Evolutionary conservation across 2,113 vertebrate species (phyloP), one percentile per base, ranked within the genome.

Genomic region (Pelusios castaneus): DNA sequence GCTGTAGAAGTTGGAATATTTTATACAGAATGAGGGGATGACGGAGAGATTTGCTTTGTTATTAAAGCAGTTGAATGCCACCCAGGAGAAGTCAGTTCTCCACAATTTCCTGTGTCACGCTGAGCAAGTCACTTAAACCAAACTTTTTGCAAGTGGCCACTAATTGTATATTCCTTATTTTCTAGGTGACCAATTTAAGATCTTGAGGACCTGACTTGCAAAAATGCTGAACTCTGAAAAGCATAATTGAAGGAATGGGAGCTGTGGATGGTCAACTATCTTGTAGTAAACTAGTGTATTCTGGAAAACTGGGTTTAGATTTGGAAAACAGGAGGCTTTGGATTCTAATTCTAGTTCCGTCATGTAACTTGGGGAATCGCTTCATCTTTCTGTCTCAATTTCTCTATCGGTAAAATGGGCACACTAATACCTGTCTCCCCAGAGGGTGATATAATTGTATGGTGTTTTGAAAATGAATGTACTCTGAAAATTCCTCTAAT

Each of bases 281-380:
- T 38, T 80, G 58, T 84, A 1, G 2, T 92, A 55, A 70, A n/a
- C 55, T 86, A 89, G 86, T 58, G 83, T 93, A 91, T 84, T 92
- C 91, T 93, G 78, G 45, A 88, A 92, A 79, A 84, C 91, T 82
- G 81, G 88, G 89, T 89, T 89, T 51, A 67, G 92, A 82, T 49
- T 94, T 95, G 88, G 58, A 89, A 93, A 83, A 51, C 17, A 88
- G 67, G 70, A 92, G 58, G 19, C 5, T 95, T 47, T 84, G 79
- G 86, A 58, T 16, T 92, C 85, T 54, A 88, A 73, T 77, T 95
- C 54, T 93, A 2, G 58, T 17, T 90, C 75, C 92, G 34, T 85
- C 21, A 11, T 89, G 52, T 89, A 88, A 81, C 88, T 75, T 45
- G 85, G 60, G 49, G 41, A 85, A 92, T 52, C 51, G 79, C 95